Base-by-base conservation (phyloP, 2,797 vertebrate genomes). In the Adelosebastes latens region DNA sequence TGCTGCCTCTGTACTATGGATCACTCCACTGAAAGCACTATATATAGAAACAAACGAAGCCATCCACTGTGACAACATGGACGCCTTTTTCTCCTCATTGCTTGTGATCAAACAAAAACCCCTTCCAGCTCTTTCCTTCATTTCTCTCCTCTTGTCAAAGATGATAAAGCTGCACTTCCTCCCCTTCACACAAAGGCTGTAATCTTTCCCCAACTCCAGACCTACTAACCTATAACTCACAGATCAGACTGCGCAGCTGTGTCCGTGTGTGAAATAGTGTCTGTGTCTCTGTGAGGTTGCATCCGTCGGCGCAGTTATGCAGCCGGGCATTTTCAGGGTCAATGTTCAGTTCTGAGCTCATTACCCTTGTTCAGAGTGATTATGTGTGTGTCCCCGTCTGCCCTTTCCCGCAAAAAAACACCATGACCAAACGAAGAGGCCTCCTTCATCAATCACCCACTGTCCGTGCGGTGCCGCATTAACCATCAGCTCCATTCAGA, bases 361-460 rank as follows among this genome's bases (percentile, higher is more conserved):
- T 89, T 84, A 83, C 42, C 85, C 73, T 84, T 84, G 72, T 22
- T 78, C 64, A 42, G 12, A 72, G 74, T 65, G 75, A 81, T 75
- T 77, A 59, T 80, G 58, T 64, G 59, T 62, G 61, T 24, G 61
- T 68, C 18, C 61, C 22, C 22, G 75, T 74, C 62, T 79, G 42
- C 61, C 72, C 75, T 80, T 72, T 77, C 29, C 36, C 18, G 18
- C 81, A 74, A 89, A 92, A 55, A 55, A 27, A 59, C 68, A 49
- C 79, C 59, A 36, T 59, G 85, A 89, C 92, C 76, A 79, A 79
- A 91, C 73, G 52, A 83, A 72, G 81, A 84, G 84, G 77, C 85
- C 83, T 67, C 81, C 74, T 8, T 71, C 88, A 92, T 93, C 88
- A 91, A 89, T 93, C 91, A 93, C 74, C 69, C 60, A 61, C 60